Percentiles rank a stretch among this genome's conserved stretches.
Evolutionary conservation across 2,113 vertebrate species (phyloP).

Genomic region (Heterotilapia buettikoferi): DNA sequence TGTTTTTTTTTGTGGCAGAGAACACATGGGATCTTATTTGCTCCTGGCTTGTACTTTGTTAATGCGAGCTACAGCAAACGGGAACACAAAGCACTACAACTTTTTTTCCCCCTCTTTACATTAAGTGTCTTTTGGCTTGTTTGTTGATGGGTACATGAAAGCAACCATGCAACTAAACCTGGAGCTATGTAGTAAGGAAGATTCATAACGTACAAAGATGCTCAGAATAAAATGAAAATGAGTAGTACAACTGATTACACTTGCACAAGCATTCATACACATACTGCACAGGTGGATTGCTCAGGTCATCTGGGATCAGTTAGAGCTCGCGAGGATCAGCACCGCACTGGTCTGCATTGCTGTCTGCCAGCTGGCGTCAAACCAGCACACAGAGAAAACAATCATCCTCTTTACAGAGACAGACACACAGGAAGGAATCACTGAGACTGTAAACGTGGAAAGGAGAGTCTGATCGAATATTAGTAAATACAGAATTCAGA

Average conservation of each 20-base stretch:
- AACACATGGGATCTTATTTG: background rate
- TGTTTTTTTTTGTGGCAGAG: background rate
- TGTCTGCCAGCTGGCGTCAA: constrained; percentile 35
- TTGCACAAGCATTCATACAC: background rate
- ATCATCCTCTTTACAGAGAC: background rate
- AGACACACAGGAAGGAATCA: background rate
- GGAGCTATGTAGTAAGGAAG: background rate
- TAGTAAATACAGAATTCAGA: background rate
- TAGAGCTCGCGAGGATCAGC: background rate
- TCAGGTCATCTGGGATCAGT: constrained; percentile 41
- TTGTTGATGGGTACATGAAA: background rate
- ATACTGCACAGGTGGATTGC: background rate
- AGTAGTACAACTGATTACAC: background rate
- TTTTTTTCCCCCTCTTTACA: background rate
- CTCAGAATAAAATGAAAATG: background rate
- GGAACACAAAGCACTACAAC: background rate
- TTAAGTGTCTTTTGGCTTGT: background rate
- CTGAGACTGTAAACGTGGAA: background rate
- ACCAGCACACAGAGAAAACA: constrained; percentile 17
- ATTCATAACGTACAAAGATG: background rate
- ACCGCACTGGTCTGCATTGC: background rate
- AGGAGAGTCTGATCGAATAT: background rate
- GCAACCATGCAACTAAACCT: background rate
- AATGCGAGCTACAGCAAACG: background rate
- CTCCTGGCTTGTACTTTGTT: background rate